Conservation (phyloP, 2,888 invertebrate species). For the Ceratothoa steindachneri region DNA sequence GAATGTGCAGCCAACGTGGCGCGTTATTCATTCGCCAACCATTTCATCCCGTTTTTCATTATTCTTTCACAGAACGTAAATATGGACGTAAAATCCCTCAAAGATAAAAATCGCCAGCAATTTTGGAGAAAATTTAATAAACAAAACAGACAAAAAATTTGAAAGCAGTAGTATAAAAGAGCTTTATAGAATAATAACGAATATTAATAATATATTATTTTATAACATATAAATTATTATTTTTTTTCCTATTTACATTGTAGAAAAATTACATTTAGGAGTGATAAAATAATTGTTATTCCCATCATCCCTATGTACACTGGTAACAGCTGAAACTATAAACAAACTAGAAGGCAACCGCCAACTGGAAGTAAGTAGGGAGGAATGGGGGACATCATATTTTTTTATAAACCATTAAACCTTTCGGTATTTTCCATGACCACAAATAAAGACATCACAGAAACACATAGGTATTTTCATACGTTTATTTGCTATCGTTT, state of each 20-base stretch:
- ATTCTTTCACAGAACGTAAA: no score
- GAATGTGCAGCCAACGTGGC: no score
- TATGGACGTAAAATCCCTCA: no score
- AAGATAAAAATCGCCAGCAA: background rate
- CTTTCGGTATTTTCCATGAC: no score
- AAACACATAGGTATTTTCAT: no score
- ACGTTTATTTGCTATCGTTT: no score
- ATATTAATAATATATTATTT: background rate
- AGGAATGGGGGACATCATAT: no score
- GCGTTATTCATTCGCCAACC: no score
- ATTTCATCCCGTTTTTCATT: no score
- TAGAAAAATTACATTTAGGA: background rate
- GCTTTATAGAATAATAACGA: background rate
- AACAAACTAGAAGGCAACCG: background rate
- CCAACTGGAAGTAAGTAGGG: no score
- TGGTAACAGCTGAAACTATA: background rate
- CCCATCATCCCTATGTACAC: background rate
- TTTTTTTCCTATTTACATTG: background rate
- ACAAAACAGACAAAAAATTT: background rate
- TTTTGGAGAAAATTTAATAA: background rate
- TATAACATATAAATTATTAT: background rate
- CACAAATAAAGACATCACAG: no score
- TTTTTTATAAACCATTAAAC: no score
- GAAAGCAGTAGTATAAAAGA: background rate
- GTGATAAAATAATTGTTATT: background rate